These are phyloP conservation scores for Rhinogobio ventralis DNA, from an alignment of 2,797 vertebrate species.

Conservation along the genomic window DNA sequence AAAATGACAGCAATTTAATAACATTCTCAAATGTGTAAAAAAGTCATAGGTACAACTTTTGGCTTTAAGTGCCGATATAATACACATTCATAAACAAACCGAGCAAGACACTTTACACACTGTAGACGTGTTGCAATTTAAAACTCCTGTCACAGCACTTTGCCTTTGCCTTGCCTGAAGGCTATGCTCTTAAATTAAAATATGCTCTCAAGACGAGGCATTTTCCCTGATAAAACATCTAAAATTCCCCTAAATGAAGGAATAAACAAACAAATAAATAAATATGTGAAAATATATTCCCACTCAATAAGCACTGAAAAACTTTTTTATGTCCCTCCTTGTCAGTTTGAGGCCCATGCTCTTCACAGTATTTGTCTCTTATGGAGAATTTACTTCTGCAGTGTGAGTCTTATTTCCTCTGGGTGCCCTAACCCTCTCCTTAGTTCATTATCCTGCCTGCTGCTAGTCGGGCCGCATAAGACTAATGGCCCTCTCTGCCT, in stretches of 20 bases:
- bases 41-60: conserved; percentile 26
- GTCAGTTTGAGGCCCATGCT: conserved; percentile 44
- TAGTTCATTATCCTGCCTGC: conserved; percentile 76
- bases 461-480: conserved; percentile 71
- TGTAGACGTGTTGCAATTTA: conserved; percentile 28
- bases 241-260: conserved; percentile 11
- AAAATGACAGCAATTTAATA: conserved; percentile 44
- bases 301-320: conserved; percentile 38
- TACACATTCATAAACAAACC: conserved; percentile 27
- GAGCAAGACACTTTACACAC: conserved; percentile 22
- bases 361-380: conserved; percentile 46
- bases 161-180: conserved; percentile 36
- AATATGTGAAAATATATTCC: conserved; percentile 34
- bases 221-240: conserved; percentile 13
- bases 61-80: conserved; percentile 31
- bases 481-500: conserved; percentile 73
- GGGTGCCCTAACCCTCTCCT: conserved; percentile 63
- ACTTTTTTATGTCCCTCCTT: conserved; percentile 42
- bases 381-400: conserved; percentile 54
- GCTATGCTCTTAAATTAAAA: conserved; percentile 38
- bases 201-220: conserved; percentile 11
- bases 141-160: conserved; percentile 24
- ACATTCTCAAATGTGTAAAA: conserved; percentile 1
- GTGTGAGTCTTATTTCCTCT: conserved; percentile 61
- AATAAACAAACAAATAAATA: conserved; percentile 41